phyloP scores from a whole-genome alignment of 2,113 vertebrate genomes.

The Cavia porcellus region DNA sequence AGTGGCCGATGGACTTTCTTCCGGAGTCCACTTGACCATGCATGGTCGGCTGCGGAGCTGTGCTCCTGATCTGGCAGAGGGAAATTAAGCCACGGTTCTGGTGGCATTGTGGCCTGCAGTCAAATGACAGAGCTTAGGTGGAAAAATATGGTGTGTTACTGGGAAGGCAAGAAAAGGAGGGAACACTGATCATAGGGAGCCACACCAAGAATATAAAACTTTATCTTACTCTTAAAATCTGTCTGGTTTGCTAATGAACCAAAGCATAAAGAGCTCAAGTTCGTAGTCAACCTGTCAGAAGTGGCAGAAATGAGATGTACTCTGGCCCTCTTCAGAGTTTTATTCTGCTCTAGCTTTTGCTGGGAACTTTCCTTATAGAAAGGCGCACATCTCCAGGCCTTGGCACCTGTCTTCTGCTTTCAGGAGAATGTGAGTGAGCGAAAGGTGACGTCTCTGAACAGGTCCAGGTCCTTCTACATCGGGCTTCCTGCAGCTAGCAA shows the following conservation, averaged over 20 bases:
- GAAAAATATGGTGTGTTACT: not conserved
- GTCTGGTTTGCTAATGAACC: not conserved
- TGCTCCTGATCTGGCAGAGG: not conserved
- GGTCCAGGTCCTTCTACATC: not conserved
- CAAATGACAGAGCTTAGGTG: not conserved
- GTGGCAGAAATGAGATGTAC: not conserved
- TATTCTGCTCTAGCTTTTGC: not conserved
- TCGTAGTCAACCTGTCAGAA: not conserved
- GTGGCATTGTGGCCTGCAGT: not conserved
- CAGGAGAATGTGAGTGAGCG: not conserved
- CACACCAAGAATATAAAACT: not conserved
- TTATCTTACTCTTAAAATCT: not conserved
- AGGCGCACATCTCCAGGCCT: not conserved
- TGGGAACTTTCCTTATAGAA: not conserved
- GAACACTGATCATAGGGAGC: not conserved
- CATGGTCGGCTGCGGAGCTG: not conserved
- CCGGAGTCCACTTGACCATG: not conserved
- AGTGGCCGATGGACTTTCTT: slow-evolving; percentile 55
- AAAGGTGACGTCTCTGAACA: not conserved
- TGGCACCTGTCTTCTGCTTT: not conserved
- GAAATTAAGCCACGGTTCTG: not conserved
- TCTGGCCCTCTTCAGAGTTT: not conserved
- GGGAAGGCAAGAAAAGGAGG: not conserved
- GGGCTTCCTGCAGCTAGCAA: not conserved
- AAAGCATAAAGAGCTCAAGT: not conserved